Evolutionary conservation across 1,140 invertebrate genomes (phyloP), one percentile per base, ranked within the genome.

Genomic region (Drosophila nigrodunni): DNA sequence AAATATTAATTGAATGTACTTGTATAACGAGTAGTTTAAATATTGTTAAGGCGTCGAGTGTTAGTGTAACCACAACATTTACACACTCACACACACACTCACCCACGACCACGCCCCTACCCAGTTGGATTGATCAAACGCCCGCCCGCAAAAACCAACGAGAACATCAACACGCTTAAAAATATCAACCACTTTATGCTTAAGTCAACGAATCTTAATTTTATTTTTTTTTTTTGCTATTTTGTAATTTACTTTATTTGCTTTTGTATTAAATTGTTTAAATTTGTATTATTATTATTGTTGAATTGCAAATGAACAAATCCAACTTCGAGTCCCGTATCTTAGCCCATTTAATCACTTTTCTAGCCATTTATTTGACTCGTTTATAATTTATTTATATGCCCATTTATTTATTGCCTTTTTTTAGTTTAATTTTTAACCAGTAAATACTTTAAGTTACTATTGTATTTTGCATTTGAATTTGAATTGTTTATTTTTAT

Each of bases 341-440:
- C 49, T 55, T 64, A 64, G 49, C 59, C 67, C 6, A 65, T 39
- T 39, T 35, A 10, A 10, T 41, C 35, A 71, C 52, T 47, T 43
- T 49, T 66, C 25, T 52, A 66, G 50, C 62, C 39, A 66, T 46
- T 55, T 46, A 21, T n/a, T 41, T 62, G 34, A 60, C 69, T 52
- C 18, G 18, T 43, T 13, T 43, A 52, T 52, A 44, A 59, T 11
- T 44, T 73, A 59, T 62, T 70, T 55, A 15, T 30, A 54, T 58
- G 37, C 21, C 47, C 37, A 66, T 60, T 73, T 73, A 68, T 73
- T 54, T 73, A 73, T 54, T 37, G 64, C 43, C 41, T 73, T 68
- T 67, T 49, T 58, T 66, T 9, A 9, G 3, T 65, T 18, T 43
- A 10, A 6, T 65, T 18, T 50, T 7, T 3, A 50, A 47, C 11